phyloP scores from a whole-genome alignment of 2,888 invertebrate genomes.

The Palloptera scutellata region DNA sequence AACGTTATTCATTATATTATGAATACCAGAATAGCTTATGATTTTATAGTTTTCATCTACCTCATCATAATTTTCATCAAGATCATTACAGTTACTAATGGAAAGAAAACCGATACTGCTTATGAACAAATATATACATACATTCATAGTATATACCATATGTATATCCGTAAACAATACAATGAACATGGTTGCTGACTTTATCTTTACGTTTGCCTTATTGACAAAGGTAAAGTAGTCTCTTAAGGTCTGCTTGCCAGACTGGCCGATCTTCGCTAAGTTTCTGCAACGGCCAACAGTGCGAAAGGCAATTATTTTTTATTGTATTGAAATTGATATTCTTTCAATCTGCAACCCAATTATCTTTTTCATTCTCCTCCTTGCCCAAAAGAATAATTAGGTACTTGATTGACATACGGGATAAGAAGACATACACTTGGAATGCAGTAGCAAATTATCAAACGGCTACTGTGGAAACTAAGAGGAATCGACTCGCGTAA shows the following conservation, averaged over 20 bases:
- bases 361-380: constrained; percentile 62
- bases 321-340: constrained; percentile 61
- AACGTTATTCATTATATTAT: too few relatives aligned
- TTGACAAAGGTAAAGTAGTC: constrained; percentile 23
- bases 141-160: too few relatives aligned
- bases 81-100: constrained; percentile 2
- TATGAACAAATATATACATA: constrained; percentile 7
- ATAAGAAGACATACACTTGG: constrained; percentile 65
- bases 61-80: constrained; percentile 19
- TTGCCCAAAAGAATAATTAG: constrained; percentile 61
- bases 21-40: constrained; percentile 2
- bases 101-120: constrained; percentile 17
- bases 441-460: constrained; percentile 64
- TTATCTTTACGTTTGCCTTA: not conserved
- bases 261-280: too few relatives aligned
- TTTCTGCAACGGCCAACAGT: constrained; percentile 23
- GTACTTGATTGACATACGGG: constrained; percentile 64
- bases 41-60: constrained; percentile 36
- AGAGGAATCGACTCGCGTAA: constrained; percentile 31
- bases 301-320: constrained; percentile 43
- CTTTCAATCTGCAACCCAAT: constrained; percentile 55
- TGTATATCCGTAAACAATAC: too few relatives aligned
- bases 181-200: not conserved
- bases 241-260: too few relatives aligned
- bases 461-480: constrained; percentile 55